Percentiles rank a stretch among this genome's conserved stretches.
Conservation (phyloP, 2,113 vertebrate species). For the Pogonocichla stellata region DNA sequence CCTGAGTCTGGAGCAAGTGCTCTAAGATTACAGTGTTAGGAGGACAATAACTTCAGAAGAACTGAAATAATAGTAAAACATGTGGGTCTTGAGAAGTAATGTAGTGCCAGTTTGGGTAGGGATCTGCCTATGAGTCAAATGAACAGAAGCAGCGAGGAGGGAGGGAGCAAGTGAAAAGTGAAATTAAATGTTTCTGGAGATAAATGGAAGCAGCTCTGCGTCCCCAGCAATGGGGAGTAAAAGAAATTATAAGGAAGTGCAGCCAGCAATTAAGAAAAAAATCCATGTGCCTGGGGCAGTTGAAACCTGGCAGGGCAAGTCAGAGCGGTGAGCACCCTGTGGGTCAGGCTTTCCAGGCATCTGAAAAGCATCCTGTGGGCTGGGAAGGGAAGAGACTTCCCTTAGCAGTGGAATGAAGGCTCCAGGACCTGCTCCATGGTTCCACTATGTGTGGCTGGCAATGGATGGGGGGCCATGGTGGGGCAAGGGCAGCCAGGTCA, state of each 20-base stretch:
- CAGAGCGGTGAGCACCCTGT: background rate
- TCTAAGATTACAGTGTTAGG: rapidly evolving
- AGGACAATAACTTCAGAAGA: rapidly evolving
- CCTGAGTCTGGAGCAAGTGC: background rate
- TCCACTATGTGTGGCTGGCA: background rate
- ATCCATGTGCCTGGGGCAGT: background rate
- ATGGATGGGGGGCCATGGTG: too few relatives aligned
- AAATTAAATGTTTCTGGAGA: background rate
- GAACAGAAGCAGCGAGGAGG: background rate
- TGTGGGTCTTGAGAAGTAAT: background rate
- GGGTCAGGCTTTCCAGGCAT: background rate
- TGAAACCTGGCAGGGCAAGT: background rate
- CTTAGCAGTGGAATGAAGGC: background rate
- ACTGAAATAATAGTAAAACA: background rate
- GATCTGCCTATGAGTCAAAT: background rate
- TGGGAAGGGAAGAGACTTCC: background rate
- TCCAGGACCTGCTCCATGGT: background rate
- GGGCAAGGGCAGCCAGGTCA: background rate
- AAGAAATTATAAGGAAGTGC: background rate
- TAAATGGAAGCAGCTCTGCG: background rate
- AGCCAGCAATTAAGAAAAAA: background rate
- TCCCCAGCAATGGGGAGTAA: background rate
- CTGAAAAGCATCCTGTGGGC: background rate
- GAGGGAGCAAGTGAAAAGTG: background rate
- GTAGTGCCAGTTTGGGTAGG: background rate